These are phyloP conservation scores for Erebia ligea DNA, from an alignment of 2,888 invertebrate species.

Conservation along the genomic window DNA sequence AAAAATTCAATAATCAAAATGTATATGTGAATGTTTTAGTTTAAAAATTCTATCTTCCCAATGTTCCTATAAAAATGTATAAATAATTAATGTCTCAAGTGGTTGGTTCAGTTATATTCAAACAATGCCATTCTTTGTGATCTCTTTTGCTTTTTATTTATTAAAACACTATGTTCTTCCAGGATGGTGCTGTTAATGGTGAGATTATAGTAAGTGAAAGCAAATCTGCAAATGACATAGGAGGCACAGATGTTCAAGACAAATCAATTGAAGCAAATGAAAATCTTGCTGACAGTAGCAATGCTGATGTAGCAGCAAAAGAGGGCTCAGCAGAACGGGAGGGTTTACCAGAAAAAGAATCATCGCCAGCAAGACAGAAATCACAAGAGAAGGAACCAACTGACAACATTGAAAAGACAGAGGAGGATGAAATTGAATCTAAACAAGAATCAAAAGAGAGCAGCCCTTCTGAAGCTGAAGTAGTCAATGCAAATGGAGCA, in stretches of 20 bases:
- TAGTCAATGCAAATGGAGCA: conserved; percentile 70
- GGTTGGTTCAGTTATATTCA: too few species aligned
- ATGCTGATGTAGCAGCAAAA: conserved; percentile 41
- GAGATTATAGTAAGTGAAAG: conserved; percentile 54
- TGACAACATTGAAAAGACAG: conserved; percentile 53
- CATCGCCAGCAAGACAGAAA: conserved; percentile 55
- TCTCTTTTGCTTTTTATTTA: neutral
- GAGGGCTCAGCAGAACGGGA: conserved; percentile 47
- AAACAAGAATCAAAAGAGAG: conserved; percentile 61
- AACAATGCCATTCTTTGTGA: too few species aligned
- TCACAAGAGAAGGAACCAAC: conserved; percentile 50
- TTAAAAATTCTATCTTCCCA: too few species aligned
- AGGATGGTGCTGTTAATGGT: conserved; percentile 59
- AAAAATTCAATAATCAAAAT: neutral
- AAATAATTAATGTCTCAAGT: too few species aligned
- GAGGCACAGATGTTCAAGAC: conserved; percentile 41
- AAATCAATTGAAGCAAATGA: conserved; percentile 45
- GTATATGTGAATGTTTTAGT: neutral
- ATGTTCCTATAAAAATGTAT: too few species aligned
- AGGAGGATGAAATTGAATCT: conserved; percentile 54
- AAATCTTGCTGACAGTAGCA: conserved; percentile 31
- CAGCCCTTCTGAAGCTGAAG: conserved; percentile 61
- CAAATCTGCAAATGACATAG: conserved; percentile 60
- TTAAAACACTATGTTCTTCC: neutral
- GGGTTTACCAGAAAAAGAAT: conserved; percentile 51